Conservation (phyloP, 2,888 invertebrate species). For the Clivina fossor region DNA sequence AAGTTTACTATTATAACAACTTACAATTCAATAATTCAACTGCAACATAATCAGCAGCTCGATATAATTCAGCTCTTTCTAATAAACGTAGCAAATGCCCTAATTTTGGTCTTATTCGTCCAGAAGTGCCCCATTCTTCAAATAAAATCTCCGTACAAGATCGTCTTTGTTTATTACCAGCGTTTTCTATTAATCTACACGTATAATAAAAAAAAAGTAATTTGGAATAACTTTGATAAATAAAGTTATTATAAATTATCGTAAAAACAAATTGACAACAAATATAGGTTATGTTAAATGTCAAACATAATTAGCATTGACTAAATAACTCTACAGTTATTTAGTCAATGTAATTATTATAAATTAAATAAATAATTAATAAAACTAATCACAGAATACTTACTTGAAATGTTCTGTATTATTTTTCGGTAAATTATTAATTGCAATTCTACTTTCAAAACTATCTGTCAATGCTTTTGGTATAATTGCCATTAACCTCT, state of each 20-base stretch:
- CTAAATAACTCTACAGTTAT: too few relatives aligned
- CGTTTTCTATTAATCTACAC: conserved; percentile 66
- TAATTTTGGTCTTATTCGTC: conserved; percentile 70
- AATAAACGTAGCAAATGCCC: conserved; percentile 65
- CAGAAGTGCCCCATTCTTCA: conserved; percentile 88
- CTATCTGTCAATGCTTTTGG: conserved; percentile 58
- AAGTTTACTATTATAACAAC: conserved; percentile 14
- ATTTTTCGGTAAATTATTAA: conserved; percentile 59
- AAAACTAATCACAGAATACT: conserved; percentile 42
- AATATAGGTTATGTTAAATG: too few relatives aligned
- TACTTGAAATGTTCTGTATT: conserved; percentile 66
- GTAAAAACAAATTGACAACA: too few relatives aligned
- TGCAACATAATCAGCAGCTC: conserved; percentile 80
- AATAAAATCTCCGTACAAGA: conserved; percentile 73
- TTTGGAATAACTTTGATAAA: too few relatives aligned
- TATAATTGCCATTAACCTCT: conserved; percentile 71
- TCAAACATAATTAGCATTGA: too few relatives aligned
- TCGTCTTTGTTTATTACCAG: conserved; percentile 55
- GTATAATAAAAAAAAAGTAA: neutral
- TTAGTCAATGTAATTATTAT: conserved; percentile 3
- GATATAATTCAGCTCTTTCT: conserved; percentile 66
- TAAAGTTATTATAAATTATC: too few relatives aligned
- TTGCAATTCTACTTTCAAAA: conserved; percentile 48
- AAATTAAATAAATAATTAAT: conserved; percentile 24
- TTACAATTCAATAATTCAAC: conserved; percentile 59